Percentiles rank a stretch among this genome's conserved stretches.
phyloP scores from a whole-genome alignment of 64 coral and sea anemone species.

The Porites lutea region DNA sequence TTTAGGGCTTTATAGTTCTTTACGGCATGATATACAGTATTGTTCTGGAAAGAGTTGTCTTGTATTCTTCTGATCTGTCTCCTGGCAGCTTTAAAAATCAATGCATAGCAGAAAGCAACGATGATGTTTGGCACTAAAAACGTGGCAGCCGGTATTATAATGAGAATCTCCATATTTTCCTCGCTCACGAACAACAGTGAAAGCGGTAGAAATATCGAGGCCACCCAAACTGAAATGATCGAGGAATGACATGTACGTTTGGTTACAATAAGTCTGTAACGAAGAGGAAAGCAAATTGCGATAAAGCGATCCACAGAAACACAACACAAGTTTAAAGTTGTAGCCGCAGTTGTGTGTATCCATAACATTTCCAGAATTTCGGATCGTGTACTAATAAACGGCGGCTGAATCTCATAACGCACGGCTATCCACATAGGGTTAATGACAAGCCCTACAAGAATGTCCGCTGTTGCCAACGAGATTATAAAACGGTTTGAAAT shows the following conservation, averaged over 20 bases:
- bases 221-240: neutral
- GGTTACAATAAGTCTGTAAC: constrained; percentile 19
- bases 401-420: neutral
- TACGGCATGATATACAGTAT: neutral
- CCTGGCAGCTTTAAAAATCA: neutral
- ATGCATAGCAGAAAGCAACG: neutral
- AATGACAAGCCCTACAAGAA: constrained; percentile 11
- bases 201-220: neutral
- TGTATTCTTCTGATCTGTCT: neutral
- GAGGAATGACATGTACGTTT: neutral
- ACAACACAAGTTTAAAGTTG: constrained; percentile 3
- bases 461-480: constrained; percentile 1
- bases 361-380: neutral
- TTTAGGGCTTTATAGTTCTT: neutral
- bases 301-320: constrained; percentile 33
- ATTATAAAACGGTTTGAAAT: constrained; percentile 32
- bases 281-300: constrained; percentile 15
- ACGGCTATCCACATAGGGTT: constrained; percentile 1
- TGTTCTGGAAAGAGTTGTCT: too few species aligned
- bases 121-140: neutral
- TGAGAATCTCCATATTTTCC: too few species aligned
- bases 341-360: neutral
- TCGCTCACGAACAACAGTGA: neutral
- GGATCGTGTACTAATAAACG: neutral
- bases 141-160: neutral